A percentile compares a stretch with the other conserved stretches of the same genome.
phyloP scores from a whole-genome alignment of 2,888 invertebrate species.

The Baronia brevicornis region DNA sequence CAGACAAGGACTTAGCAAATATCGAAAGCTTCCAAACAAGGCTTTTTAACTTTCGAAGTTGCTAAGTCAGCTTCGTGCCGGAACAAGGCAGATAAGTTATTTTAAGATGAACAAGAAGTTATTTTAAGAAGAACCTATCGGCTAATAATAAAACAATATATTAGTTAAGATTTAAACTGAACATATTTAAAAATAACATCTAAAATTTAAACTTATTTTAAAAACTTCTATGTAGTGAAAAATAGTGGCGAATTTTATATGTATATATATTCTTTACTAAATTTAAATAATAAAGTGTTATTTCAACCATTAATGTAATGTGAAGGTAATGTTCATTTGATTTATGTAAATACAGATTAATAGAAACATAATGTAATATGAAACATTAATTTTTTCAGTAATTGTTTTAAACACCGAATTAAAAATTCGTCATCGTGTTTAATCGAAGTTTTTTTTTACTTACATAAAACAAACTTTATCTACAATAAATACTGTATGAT shows the following conservation, averaged over 20 bases:
- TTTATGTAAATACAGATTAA: no score
- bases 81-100: slow-evolving; percentile 5
- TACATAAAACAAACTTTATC: no score
- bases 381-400: no score
- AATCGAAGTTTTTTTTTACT: no score
- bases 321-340: no score
- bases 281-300: no score
- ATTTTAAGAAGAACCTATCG: slow-evolving; percentile 6
- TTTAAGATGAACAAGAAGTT: slow-evolving; percentile 7
- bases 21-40: slow-evolving; percentile 58
- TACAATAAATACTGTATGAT: no score
- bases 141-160: neutral
- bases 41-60: slow-evolving; percentile 53
- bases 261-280: neutral
- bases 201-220: neutral
- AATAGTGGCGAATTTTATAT: neutral
- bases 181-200: neutral
- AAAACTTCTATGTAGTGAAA: neutral
- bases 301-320: no score
- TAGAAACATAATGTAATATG: no score
- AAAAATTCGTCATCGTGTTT: no score
- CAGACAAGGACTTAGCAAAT: slow-evolving; percentile 64
- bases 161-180: neutral
- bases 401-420: no score
- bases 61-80: slow-evolving; percentile 43